phyloP scores from a whole-genome alignment of 2,888 invertebrate genomes.

The Maniola hyperantus region DNA sequence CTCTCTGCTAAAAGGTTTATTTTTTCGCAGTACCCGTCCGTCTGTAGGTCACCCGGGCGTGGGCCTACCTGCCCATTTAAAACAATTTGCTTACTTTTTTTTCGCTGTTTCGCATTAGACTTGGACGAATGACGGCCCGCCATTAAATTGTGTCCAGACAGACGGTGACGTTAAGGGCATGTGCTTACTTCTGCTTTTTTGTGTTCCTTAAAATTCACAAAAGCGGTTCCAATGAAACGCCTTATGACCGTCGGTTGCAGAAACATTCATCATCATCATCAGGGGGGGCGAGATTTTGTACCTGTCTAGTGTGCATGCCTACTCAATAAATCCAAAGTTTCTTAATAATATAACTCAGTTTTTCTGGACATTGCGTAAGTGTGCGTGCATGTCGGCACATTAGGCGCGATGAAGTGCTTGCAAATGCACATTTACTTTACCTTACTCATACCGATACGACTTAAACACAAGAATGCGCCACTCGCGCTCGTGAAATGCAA shows the following conservation, averaged over 20 bases:
- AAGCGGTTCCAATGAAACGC: conserved; percentile 14
- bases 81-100: conserved; percentile 76
- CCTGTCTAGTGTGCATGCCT: background rate
- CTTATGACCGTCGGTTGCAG: background rate
- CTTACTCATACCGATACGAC: no score
- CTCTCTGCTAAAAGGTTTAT: conserved; percentile 42
- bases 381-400: no score
- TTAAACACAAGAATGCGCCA: no score
- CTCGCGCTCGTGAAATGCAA: no score
- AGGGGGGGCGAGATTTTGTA: no score
- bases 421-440: no score
- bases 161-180: conserved; percentile 52
- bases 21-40: conserved; percentile 65
- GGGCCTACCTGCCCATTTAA: conserved; percentile 77
- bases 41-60: conserved; percentile 77
- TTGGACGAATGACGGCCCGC: conserved; percentile 58
- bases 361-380: no score
- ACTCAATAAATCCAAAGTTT: background rate
- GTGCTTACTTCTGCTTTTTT: conserved; percentile 36
- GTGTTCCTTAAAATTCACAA: conserved; percentile 14
- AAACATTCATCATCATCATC: background rate
- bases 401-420: no score
- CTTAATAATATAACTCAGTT: background rate
- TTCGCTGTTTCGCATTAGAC: conserved; percentile 61
- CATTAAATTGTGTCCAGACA: conserved; percentile 58